Conservation (phyloP, 2,113 vertebrate genomes). For the Lophius piscatorius region DNA sequence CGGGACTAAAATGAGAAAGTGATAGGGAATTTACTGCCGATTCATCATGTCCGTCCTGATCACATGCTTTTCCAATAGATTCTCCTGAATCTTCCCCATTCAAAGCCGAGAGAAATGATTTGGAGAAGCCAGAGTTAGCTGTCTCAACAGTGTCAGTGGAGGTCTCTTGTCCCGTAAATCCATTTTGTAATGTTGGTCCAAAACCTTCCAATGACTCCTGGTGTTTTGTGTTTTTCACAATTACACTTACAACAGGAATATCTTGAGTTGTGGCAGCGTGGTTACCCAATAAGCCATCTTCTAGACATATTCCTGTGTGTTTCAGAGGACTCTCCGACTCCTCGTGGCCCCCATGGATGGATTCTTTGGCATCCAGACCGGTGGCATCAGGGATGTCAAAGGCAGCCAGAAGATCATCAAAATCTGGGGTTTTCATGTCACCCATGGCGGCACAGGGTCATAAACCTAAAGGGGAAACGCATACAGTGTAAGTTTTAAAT, state of each 20-base stretch:
- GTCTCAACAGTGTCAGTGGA: slow-evolving; percentile 73
- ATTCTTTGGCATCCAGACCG: slow-evolving; percentile 93
- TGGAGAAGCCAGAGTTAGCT: slow-evolving; percentile 79
- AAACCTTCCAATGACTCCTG: slow-evolving; percentile 87
- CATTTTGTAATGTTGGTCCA: slow-evolving; percentile 84
- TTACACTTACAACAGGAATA: slow-evolving; percentile 90
- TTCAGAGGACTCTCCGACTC: slow-evolving; percentile 88
- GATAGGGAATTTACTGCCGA: slow-evolving; percentile 86
- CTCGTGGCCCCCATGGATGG: slow-evolving; percentile 86
- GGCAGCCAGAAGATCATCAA: slow-evolving; percentile 96
- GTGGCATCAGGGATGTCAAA: slow-evolving; percentile 98
- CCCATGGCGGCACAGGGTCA: slow-evolving; percentile 87
- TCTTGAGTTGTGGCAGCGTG: slow-evolving; percentile 82
- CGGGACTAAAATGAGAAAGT: slow-evolving; percentile 89
- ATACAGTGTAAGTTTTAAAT: not conserved
- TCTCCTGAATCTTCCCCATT: slow-evolving; percentile 86
- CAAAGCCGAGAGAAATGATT: slow-evolving; percentile 85
- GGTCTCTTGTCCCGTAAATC: slow-evolving; percentile 83
- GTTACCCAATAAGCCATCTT: slow-evolving; percentile 83
- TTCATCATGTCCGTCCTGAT: slow-evolving; percentile 80
- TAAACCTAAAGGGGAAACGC: slow-evolving; percentile 68
- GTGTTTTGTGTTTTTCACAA: slow-evolving; percentile 94
- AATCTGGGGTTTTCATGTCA: slow-evolving; percentile 99
- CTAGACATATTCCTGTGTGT: slow-evolving; percentile 85
- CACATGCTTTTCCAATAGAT: slow-evolving; percentile 80